A percentile compares a stretch with the other conserved stretches of the same genome.
These are phyloP conservation scores for Stichopus horrens DNA, from an alignment of 53 echinoderm and acorn worm genomes.

Conservation along the genomic window DNA sequence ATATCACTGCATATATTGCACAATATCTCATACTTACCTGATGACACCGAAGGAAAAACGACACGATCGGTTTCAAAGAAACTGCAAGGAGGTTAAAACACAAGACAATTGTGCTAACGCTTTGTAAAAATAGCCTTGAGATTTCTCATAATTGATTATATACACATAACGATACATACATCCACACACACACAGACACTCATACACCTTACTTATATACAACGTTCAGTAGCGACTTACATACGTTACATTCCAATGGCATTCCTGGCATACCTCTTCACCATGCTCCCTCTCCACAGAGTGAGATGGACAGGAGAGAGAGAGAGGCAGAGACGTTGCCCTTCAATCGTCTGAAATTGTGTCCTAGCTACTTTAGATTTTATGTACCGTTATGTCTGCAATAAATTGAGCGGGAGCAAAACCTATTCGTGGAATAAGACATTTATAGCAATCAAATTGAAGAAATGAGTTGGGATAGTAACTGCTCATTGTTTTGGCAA, in stretches of 20 bases:
- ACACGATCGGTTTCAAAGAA: background rate
- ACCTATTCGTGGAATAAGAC: no score
- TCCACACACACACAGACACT: background rate
- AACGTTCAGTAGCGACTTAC: background rate
- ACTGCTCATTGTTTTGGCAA: no score
- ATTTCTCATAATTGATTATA: background rate
- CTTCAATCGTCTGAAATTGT: no score
- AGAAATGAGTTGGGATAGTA: no score
- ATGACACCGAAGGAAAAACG: conserved; percentile 23
- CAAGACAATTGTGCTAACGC: background rate
- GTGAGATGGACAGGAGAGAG: no score
- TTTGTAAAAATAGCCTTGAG: background rate
- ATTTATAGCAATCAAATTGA: no score
- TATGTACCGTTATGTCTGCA: no score
- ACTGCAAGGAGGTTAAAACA: background rate
- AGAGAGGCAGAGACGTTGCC: no score
- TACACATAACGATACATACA: background rate
- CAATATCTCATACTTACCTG: background rate
- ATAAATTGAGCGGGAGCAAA: no score
- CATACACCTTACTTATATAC: background rate
- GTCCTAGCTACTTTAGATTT: no score
- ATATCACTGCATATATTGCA: no score
- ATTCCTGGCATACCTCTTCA: conserved; percentile 13
- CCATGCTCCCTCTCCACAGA: background rate
- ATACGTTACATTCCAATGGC: conserved; percentile 16